These are phyloP conservation scores for Ctenicera cuprea DNA, from an alignment of 2,888 invertebrate species.

Conservation along the genomic window DNA sequence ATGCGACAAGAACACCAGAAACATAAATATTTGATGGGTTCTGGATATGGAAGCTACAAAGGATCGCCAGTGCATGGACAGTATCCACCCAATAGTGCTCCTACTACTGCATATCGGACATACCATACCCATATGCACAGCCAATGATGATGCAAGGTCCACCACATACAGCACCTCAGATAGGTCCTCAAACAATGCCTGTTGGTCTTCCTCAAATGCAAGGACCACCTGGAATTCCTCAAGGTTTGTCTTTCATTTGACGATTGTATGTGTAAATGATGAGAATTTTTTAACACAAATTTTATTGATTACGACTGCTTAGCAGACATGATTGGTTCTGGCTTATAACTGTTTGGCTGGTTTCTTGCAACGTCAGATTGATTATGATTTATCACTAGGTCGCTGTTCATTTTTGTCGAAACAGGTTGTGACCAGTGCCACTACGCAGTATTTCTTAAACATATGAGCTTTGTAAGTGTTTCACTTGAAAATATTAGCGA, in stretches of 20 bases:
- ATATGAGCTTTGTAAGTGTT: too few species aligned
- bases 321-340: too few species aligned
- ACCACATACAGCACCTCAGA: conserved; percentile 62
- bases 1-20: conserved; percentile 96
- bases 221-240: conserved; percentile 57
- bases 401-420: too few species aligned
- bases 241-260: conserved; percentile 6
- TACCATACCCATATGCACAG: conserved; percentile 57
- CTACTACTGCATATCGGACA: conserved; percentile 57
- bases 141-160: conserved; percentile 47
- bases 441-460: too few species aligned
- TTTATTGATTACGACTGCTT: too few species aligned
- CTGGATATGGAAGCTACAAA: conserved; percentile 63
- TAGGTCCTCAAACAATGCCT: conserved; percentile 26
- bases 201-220: conserved; percentile 59
- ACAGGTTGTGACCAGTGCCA: too few species aligned
- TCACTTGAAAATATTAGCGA: too few species aligned
- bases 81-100: conserved; percentile 54
- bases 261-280: too few species aligned
- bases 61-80: conserved; percentile 65
- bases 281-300: too few species aligned
- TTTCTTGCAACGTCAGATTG: too few species aligned
- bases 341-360: too few species aligned
- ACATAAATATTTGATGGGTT: conserved; percentile 88
- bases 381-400: too few species aligned